These are phyloP conservation scores for Dermatemys mawii DNA, from an alignment of 2,113 vertebrate species.

Conservation along the genomic window DNA sequence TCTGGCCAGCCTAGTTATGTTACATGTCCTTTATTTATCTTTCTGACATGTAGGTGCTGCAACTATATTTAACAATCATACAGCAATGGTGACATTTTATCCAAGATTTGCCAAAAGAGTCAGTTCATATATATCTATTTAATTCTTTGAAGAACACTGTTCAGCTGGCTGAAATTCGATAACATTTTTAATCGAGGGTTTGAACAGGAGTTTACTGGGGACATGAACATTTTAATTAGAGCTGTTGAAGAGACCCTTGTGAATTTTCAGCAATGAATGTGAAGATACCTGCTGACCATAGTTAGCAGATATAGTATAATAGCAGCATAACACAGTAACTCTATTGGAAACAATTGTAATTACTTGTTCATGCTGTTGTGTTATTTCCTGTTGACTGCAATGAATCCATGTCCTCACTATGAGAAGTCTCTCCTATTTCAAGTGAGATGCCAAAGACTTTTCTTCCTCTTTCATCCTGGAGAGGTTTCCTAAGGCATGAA, in stretches of 20 bases:
- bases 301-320: neutral
- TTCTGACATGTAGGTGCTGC: neutral
- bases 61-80: neutral
- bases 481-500: neutral
- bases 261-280: slow-evolving; percentile 28
- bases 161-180: neutral
- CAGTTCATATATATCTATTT: neutral
- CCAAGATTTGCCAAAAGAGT: neutral
- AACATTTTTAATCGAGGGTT: neutral
- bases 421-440: no score
- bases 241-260: neutral
- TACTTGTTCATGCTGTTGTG: neutral
- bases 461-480: neutral
- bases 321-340: neutral
- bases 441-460: neutral
- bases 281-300: neutral
- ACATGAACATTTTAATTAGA: slow-evolving; percentile 14
- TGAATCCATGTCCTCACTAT: neutral
- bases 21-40: neutral
- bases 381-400: neutral
- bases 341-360: neutral
- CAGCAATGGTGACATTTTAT: neutral
- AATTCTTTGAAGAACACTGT: neutral
- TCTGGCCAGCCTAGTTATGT: no score
- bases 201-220: neutral